phyloP scores from a whole-genome alignment of 92 coral and sea anemone species.

The Galaxea fascicularis region DNA sequence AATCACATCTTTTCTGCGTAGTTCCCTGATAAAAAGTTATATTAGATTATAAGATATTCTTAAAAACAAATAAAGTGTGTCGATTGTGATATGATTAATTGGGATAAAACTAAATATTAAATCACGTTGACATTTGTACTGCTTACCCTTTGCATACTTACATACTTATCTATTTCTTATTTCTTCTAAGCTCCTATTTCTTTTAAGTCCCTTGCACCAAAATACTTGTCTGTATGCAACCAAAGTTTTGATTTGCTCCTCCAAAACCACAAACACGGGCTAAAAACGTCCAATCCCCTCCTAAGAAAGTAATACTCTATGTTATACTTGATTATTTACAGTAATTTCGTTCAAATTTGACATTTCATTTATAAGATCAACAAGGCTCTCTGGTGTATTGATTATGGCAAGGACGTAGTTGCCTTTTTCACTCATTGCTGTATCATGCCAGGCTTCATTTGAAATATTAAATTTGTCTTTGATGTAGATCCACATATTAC shows the following conservation, averaged over 20 bases:
- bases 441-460: too few species aligned
- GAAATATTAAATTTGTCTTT: too few species aligned
- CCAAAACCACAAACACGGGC: conserved; percentile 71
- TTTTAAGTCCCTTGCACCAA: conserved; percentile 40
- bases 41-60: conserved; percentile 54
- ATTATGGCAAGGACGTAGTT: conserved; percentile 60
- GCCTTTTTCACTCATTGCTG: too few species aligned
- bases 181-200: too few species aligned
- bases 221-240: conserved; percentile 28
- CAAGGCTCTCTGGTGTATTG: conserved; percentile 61
- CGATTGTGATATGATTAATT: background rate
- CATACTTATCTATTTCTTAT: too few species aligned
- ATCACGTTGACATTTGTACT: background rate
- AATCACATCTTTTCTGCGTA: too few species aligned
- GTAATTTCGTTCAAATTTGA: conserved; percentile 37
- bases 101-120: background rate
- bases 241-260: conserved; percentile 53
- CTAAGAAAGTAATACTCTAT: too few species aligned
- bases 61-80: too few species aligned
- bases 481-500: too few species aligned
- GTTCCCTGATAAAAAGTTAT: conserved; percentile 62
- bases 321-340: conserved; percentile 40
- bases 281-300: conserved; percentile 67
- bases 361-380: conserved; percentile 57
- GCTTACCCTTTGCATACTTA: conserved; percentile 18